Base-by-base conservation (phyloP, 2,888 invertebrate species). In the Dicranocentrus wangi region DNA sequence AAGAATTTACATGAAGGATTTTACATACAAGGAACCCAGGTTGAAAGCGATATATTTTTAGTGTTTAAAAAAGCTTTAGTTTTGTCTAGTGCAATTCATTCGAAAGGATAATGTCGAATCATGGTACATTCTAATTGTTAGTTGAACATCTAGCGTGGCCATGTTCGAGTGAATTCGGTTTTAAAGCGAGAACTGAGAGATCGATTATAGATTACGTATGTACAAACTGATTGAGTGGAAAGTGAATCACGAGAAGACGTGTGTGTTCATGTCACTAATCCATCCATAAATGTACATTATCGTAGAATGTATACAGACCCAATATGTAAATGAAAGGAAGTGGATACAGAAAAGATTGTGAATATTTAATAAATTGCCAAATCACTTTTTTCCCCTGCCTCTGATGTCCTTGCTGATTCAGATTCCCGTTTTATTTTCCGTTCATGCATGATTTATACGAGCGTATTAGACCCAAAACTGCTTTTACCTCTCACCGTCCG, bases 351-450 rank as follows among this genome's bases (percentile, higher is more conserved):
- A 8, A 51, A 51, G 19, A 8, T 28, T 5, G 7, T 69, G 28
- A 69, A 69, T 69, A 69, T 21, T 39, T 69, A 55, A 69, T 63
- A 68, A 73, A 55, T 42, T 60, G 43, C 58, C 63, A 72, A 60
- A 58, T 47, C 47, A 19, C 47, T 21, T 68, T 80, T 66, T 79
- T 25, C 7, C n/a, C n/a, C n/a, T 10, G 3, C 51, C 15, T 21
- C 39, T 17, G 19, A 63, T 2, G 23, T 43, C 42, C 43, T 23
- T 43, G 23, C 43, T 65, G 65, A 23, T 15, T n/a, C n/a, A n/a
- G n/a, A n/a, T n/a, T n/a, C n/a, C n/a, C n/a, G 42, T 21, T n/a
- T 25, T 43, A 5, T 51, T 5, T 39, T 39, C n/a, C 25, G 21
- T 21, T 65, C 65, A 39, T 39, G 39, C 39, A 39, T 39, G 39